A percentile compares a stretch with the other conserved stretches of the same genome.
Conservation (phyloP, 2,797 vertebrate genomes). For the Chaetophractus vellerosus region DNA sequence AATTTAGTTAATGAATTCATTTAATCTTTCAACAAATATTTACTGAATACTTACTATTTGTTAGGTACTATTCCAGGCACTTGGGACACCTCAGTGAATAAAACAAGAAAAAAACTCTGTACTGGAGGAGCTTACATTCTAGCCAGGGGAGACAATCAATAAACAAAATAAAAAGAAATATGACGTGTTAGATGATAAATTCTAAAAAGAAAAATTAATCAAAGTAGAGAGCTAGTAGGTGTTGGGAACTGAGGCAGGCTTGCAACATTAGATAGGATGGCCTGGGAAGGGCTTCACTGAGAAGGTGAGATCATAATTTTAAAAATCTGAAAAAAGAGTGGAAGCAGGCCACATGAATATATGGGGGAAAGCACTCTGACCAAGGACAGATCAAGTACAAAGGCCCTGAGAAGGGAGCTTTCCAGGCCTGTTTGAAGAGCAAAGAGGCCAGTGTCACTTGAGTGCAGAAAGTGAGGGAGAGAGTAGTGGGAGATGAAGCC, state of each 20-base stretch:
- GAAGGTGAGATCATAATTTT: background rate
- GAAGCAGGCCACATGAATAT: background rate
- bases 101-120: background rate
- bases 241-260: too few species aligned
- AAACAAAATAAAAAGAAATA: background rate
- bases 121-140: background rate
- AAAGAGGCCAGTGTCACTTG: background rate
- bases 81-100: too few species aligned
- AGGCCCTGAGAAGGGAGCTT: background rate
- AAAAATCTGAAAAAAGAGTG: background rate
- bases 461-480: background rate
- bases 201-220: background rate
- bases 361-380: background rate
- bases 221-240: too few species aligned
- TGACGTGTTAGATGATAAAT: constrained; percentile 7
- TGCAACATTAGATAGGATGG: too few species aligned
- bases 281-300: constrained; percentile 4
- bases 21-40: constrained; percentile 1
- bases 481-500: background rate
- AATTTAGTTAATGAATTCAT: constrained; percentile 15
- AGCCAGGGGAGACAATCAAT: background rate
- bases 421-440: background rate
- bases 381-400: background rate
- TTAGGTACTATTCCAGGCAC: too few species aligned
- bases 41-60: too few species aligned